Conservation (phyloP, 2,113 vertebrate species). For the Eubucco bourcierii region DNA sequence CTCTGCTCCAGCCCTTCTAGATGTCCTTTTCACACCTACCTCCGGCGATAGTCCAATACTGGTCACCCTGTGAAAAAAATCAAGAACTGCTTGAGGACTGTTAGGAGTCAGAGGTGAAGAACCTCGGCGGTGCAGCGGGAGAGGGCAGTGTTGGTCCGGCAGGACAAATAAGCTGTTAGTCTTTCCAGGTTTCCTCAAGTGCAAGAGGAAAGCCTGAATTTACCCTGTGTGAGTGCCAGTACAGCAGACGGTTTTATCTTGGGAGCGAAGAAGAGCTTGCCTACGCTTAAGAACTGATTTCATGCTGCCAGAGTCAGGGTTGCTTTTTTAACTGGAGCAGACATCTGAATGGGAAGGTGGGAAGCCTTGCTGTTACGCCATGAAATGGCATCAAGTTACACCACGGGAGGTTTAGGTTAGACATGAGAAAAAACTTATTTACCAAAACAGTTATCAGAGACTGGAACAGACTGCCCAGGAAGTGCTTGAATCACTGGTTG, state of each 20-base stretch:
- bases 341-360: not conserved
- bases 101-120: fast-evolving
- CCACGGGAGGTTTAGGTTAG: too few species aligned
- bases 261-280: not conserved
- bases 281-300: not conserved
- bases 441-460: too few species aligned
- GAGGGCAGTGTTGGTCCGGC: conserved; percentile 4
- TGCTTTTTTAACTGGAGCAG: not conserved
- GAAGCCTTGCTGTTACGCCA: not conserved
- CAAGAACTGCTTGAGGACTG: fast-evolving
- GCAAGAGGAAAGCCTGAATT: not conserved
- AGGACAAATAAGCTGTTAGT: fast-evolving
- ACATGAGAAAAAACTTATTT: too few species aligned
- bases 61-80: not conserved
- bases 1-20: not conserved
- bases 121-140: not conserved
- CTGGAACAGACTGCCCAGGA: too few species aligned
- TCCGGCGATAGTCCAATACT: fast-evolving
- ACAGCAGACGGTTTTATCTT: not conserved
- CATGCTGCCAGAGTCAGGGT: fast-evolving
- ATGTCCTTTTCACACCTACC: fast-evolving
- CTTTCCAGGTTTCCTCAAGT: not conserved
- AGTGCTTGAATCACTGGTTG: too few species aligned
- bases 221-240: not conserved
- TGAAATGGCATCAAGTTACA: not conserved